These are phyloP conservation scores for Cephus pygmeus DNA, from an alignment of 2,888 invertebrate genomes.

Conservation along the genomic window DNA sequence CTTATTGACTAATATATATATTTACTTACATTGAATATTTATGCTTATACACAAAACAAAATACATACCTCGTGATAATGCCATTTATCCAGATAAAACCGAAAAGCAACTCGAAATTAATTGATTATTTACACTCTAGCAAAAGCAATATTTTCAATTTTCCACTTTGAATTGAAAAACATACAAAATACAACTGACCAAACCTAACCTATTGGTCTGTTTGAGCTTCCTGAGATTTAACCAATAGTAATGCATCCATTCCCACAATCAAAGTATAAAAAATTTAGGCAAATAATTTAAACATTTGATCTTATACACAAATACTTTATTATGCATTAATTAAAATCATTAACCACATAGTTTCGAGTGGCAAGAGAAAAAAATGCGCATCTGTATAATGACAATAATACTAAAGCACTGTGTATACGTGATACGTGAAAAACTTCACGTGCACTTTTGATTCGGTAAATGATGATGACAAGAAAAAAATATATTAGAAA, in stretches of 20 bases:
- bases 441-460: neutral
- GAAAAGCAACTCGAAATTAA: neutral
- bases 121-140: neutral
- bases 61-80: constrained; percentile 33
- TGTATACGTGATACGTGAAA: neutral
- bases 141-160: too few relatives aligned
- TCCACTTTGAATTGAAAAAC: neutral
- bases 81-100: constrained; percentile 13
- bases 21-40: constrained; percentile 17
- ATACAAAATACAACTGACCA: neutral
- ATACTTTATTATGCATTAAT: constrained; percentile 6
- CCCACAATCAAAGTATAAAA: neutral
- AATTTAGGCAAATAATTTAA: neutral
- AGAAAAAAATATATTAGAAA: neutral
- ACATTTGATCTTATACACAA: neutral
- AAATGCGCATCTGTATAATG: neutral
- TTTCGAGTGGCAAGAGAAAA: neutral
- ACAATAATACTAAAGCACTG: neutral
- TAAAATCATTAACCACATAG: neutral
- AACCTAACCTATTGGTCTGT: neutral
- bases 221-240: neutral
- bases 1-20: constrained; percentile 4
- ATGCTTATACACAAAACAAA: constrained; percentile 9
- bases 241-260: too few relatives aligned
- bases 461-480: neutral